Base-by-base conservation (phyloP, 23 tunicate genomes). In the Corella eumyota region DNA sequence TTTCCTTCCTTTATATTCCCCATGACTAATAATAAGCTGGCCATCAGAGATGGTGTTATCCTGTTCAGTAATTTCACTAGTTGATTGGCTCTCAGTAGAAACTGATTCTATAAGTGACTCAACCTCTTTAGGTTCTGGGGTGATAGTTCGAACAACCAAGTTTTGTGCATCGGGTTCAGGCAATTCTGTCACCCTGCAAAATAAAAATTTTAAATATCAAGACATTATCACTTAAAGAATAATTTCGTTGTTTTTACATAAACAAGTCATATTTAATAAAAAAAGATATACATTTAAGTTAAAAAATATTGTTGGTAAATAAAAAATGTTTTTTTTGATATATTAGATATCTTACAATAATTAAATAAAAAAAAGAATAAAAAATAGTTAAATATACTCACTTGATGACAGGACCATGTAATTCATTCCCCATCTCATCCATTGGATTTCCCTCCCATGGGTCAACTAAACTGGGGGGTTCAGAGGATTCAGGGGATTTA, bases 41-140 rank as follows among this genome's bases (percentile, higher is more conserved):
- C 96, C 96, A 61, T 88, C 81, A 32, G 96, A 88, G 13, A 88
- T 88, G 15, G 81, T 68, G 25, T 69, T 65, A 19, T 88, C 96
- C 1, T 61, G 71, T 20, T 70, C 56, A 38, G 35, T 38, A 13
- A 37, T 36, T 25, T 35, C 28, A 29, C 64, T 65, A 6, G 74
- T 69, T 0, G 60, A 22, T 20, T 40, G 49, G 15, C 51, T 54
- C 7, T 21, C 28, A n/a, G 79, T 50, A 4, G 60, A 30, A 26
- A 36, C 67, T 23, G 83, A 62, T 1, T 57, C 45, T 25, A 6
- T 32, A 9, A 5, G 20, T 19, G 47, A 1, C 7, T 64, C 58
- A 4, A 40, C 66, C 24, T 53, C 56, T 3, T 50, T 9, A 0
- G 83, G 83, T 15, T 70, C 62, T 23, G 81, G 81, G 20, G 83